A percentile compares a stretch with the other conserved stretches of the same genome.
Conservation (phyloP, 2,888 invertebrate species). For the Ennomos quercinarius region DNA sequence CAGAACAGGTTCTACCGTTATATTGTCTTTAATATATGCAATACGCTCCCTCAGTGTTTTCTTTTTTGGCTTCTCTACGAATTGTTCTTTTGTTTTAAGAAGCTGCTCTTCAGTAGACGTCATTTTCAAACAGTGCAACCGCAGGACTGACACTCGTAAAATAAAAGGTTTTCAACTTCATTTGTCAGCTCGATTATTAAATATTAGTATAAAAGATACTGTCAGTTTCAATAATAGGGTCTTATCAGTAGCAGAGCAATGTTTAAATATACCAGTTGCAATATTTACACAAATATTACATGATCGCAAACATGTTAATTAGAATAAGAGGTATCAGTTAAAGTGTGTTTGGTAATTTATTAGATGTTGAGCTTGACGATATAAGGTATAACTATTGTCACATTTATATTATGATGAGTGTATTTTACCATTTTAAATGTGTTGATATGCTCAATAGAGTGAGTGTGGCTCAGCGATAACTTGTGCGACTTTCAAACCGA, state of each 20-base stretch:
- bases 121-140: slow-evolving; percentile 51
- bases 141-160: slow-evolving; percentile 40
- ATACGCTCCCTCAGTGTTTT: slow-evolving; percentile 75
- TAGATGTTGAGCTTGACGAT: not conserved
- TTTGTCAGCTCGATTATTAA: slow-evolving; percentile 41
- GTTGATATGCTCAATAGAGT: too few relatives aligned
- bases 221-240: slow-evolving; percentile 40
- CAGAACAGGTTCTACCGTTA: slow-evolving; percentile 88
- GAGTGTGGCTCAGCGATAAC: too few relatives aligned
- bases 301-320: slow-evolving; percentile 21
- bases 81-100: slow-evolving; percentile 48
- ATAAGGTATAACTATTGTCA: too few relatives aligned
- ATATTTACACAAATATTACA: slow-evolving; percentile 24
- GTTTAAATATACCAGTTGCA: slow-evolving; percentile 36
- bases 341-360: not conserved
- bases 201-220: slow-evolving; percentile 49
- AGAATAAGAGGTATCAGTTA: slow-evolving; percentile 4
- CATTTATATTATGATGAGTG: too few relatives aligned
- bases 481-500: too few relatives aligned
- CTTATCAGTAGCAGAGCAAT: slow-evolving; percentile 43
- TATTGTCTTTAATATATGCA: slow-evolving; percentile 79
- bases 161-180: slow-evolving; percentile 14
- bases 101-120: slow-evolving; percentile 62
- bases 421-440: too few relatives aligned
- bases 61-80: slow-evolving; percentile 48